Conservation (phyloP, 2,113 vertebrate species). For the Jacana jacana region DNA sequence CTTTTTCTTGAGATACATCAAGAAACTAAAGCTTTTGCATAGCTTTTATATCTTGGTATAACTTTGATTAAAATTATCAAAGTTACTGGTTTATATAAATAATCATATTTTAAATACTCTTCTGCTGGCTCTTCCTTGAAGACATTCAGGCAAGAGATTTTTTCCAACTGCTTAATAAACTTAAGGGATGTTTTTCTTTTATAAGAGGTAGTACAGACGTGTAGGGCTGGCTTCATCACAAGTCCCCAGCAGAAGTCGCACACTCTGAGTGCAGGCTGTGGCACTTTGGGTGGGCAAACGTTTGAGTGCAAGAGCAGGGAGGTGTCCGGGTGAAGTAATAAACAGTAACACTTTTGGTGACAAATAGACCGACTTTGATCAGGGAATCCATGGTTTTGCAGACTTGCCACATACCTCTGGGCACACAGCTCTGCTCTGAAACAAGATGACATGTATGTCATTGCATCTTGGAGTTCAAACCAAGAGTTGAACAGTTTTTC, state of each 20-base stretch:
- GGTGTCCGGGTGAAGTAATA: not conserved
- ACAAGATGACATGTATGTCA: not conserved
- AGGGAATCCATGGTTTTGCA: not conserved
- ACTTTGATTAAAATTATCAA: not conserved
- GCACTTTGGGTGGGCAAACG: not conserved
- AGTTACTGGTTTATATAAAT: not conserved
- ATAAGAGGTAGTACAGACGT: not conserved
- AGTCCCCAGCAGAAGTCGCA: not conserved
- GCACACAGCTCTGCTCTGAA: not conserved
- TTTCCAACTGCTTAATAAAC: not conserved
- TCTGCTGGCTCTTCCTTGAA: not conserved
- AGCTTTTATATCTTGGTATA: not conserved
- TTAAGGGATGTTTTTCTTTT: not conserved
- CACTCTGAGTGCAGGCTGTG: not conserved
- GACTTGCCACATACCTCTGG: not conserved
- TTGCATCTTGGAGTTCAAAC: not conserved
- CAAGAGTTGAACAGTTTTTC: not conserved
- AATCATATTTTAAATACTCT: not conserved
- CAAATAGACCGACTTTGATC: not conserved
- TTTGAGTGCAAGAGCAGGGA: not conserved
- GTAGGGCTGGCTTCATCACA: not conserved
- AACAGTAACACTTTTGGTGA: not conserved
- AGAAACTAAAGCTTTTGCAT: not conserved
- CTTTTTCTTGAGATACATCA: not conserved
- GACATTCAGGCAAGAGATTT: not conserved